A percentile compares a stretch with the other conserved stretches of the same genome.
Conservation (phyloP, 1,140 invertebrate species). For the Dryas iulia region DNA sequence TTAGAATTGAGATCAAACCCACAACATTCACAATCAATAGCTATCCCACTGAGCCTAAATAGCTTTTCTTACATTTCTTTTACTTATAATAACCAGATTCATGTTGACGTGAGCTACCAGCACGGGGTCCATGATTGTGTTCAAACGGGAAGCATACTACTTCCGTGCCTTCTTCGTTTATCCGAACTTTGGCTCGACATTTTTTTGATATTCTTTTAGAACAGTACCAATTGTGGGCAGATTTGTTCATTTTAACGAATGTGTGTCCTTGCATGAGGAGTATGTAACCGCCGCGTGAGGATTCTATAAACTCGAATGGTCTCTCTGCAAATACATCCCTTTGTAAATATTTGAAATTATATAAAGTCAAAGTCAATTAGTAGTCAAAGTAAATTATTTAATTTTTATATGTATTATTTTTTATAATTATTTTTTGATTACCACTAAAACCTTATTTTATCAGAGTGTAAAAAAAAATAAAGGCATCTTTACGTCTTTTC, state of each 20-base stretch:
- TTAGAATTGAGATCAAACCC: too few species aligned
- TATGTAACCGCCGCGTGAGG: slow-evolving; percentile 24
- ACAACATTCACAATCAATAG: too few species aligned
- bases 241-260: slow-evolving; percentile 39
- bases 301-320: slow-evolving; percentile 26
- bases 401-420: too few species aligned
- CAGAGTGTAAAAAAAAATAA: too few species aligned
- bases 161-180: slow-evolving; percentile 13
- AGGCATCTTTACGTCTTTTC: too few species aligned
- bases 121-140: slow-evolving; percentile 31
- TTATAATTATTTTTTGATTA: too few species aligned
- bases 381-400: too few species aligned
- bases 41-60: too few species aligned
- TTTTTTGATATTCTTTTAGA: slow-evolving; percentile 38
- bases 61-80: too few species aligned
- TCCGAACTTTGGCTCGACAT: slow-evolving; percentile 38
- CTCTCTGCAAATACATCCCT: slow-evolving; percentile 14
- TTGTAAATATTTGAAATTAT: not conserved
- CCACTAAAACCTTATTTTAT: too few species aligned
- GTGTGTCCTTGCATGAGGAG: slow-evolving; percentile 38
- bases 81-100: not conserved
- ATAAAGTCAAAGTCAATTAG: too few species aligned
- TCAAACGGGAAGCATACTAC: slow-evolving; percentile 18
- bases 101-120: not conserved
- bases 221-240: slow-evolving; percentile 40